Evolutionary conservation across 64 coral and sea anemone species (phyloP), one percentile per base, ranked within the genome.

Genomic region (Hydrozoanthus tunicans): DNA sequence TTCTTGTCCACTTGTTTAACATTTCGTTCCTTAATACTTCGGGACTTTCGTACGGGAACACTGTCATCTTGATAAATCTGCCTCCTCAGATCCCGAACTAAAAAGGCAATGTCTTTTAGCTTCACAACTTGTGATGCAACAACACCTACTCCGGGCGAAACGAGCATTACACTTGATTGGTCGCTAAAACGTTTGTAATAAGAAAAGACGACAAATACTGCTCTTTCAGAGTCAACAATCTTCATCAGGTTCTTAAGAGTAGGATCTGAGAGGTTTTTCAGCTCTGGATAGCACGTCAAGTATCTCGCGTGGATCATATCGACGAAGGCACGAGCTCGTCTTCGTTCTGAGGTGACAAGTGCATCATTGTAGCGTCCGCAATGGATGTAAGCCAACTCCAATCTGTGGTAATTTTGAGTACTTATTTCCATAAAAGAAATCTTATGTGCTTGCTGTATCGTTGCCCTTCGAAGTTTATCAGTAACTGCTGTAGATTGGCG

Each of bases 261-360:
- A 55, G 64, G 82, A 15, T 85, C 63, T 5, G 52, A 20, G 0
- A 15, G 51, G 9, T 5, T 85, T 51, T 85, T 13, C 4, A 52
- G 26, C 59, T 53, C 32, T 69, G 43, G 7, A 70, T 3, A 15
- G 52, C 51, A 14, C 69, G 81, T 56, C 43, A 5, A 10, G 53
- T 69, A 23, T 11, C 63, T 43, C 7, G 64, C 52, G 15, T 85
- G 63, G n/a, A 85, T 85, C 81, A 85, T 70, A 25, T 85, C 81
- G 56, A 85, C 24, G 24, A 85, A 69, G 17, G 81, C 81, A 70
- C 81, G 81, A 69, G 81, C 81, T 69, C 56, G 67, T 17, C 81
- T 85, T 85, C 51, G 81, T 56, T 85, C 81, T 70, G 81, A 85
- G 25, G 81, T 85, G 15, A 70, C 81, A 8, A 85, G 53, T 20